These are phyloP conservation scores for Polymixis flavicincta DNA, from an alignment of 2,888 invertebrate species.

Conservation along the genomic window DNA sequence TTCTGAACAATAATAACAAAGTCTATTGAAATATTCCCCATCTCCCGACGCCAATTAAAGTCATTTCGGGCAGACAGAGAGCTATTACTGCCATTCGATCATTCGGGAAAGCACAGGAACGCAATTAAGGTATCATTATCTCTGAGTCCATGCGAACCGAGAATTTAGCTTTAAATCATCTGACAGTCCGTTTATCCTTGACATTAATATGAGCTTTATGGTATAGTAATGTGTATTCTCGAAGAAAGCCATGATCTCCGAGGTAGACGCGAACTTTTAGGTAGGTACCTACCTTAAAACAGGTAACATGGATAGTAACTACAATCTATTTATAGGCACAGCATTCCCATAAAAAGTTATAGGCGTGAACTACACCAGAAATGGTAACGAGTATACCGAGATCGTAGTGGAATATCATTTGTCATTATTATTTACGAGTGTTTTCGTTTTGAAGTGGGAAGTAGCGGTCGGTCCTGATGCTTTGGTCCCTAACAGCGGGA, in stretches of 20 bases:
- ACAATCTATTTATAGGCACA: constrained; percentile 71
- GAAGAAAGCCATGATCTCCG: constrained; percentile 38
- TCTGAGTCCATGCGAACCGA: constrained; percentile 70
- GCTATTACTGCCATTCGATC: constrained; percentile 87
- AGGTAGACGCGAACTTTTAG: constrained; percentile 44
- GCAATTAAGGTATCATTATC: constrained; percentile 86
- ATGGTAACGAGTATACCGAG: constrained; percentile 69
- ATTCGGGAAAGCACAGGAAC: constrained; percentile 81
- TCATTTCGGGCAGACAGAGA: constrained; percentile 80
- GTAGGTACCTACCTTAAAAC: constrained; percentile 31
- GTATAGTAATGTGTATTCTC: constrained; percentile 66
- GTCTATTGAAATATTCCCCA: constrained; percentile 66
- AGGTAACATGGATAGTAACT: constrained; percentile 26
- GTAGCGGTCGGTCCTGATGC: constrained; percentile 67
- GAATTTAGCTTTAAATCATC: constrained; percentile 79
- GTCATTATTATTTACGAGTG: constrained; percentile 83
- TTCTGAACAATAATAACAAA: constrained; percentile 58
- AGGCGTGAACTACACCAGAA: constrained; percentile 72
- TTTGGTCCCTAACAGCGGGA: constrained; percentile 77
- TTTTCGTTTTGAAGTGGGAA: constrained; percentile 75
- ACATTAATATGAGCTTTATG: constrained; percentile 74
- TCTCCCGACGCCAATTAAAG: constrained; percentile 78
- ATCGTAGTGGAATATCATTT: constrained; percentile 77
- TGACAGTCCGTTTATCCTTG: constrained; percentile 74
- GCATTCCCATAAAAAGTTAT: constrained; percentile 77